Evolutionary conservation across 2,888 invertebrate species (phyloP).

Genomic region (Eristalis pertinax): DNA sequence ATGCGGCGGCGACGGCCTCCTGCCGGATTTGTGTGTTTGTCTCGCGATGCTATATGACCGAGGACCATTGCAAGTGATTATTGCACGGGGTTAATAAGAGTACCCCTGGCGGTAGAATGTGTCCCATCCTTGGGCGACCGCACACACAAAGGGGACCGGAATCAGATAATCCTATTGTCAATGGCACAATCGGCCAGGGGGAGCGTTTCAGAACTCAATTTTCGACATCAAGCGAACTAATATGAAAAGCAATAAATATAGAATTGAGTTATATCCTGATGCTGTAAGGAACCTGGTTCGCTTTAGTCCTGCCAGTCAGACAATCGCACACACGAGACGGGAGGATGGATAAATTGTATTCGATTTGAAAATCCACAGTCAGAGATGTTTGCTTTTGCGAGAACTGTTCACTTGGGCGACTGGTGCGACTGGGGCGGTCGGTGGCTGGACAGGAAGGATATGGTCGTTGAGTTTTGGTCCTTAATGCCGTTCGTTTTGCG

Average conservation of each 20-base stretch:
- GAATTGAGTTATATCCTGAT: constrained; percentile 67
- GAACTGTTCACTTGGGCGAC: constrained; percentile 37
- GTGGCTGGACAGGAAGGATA: background rate
- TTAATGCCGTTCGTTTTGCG: constrained; percentile 38
- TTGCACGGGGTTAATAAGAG: constrained; percentile 32
- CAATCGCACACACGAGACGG: constrained; percentile 1
- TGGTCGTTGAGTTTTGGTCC: constrained; percentile 13
- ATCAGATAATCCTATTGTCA: constrained; percentile 71
- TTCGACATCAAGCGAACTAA: constrained; percentile 71
- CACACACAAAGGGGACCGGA: constrained; percentile 47
- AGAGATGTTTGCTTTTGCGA: constrained; percentile 62
- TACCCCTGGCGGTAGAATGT: constrained; percentile 19
- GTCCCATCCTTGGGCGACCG: constrained; percentile 39
- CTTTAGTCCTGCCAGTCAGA: constrained; percentile 4
- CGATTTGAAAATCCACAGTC: constrained; percentile 65
- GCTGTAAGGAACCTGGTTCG: constrained; percentile 34
- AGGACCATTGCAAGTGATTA: constrained; percentile 45
- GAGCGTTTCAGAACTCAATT: constrained; percentile 64
- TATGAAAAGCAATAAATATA: constrained; percentile 71
- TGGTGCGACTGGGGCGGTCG: background rate
- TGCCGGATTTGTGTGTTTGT: background rate
- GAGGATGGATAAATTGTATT: constrained; percentile 58
- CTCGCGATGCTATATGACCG: constrained; percentile 13
- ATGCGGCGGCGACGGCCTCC: background rate
- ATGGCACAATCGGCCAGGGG: constrained; percentile 47